Conservation (phyloP, 2,797 vertebrate species). For the Ceryle rudis region DNA sequence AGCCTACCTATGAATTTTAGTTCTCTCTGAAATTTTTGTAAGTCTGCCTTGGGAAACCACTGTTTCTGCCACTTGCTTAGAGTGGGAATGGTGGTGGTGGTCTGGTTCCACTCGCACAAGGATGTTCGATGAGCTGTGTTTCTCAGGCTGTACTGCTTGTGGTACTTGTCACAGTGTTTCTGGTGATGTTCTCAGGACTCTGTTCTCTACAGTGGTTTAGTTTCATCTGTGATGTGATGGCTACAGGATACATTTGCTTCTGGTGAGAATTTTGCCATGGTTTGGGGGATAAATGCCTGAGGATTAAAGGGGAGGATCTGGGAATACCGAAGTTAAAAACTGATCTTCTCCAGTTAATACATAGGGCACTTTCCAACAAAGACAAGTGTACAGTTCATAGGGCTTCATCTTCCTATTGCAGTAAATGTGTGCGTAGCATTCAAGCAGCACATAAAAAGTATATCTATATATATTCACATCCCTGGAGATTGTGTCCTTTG, state of each 20-base stretch:
- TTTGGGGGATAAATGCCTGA: neutral
- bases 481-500: neutral
- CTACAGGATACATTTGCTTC: neutral
- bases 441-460: neutral
- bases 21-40: neutral
- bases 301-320: neutral
- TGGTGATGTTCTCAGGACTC: neutral
- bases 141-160: neutral
- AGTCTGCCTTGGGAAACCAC: neutral
- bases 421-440: neutral
- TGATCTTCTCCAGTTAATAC: neutral
- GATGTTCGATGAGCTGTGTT: rapidly evolving
- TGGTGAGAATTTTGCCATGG: neutral
- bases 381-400: neutral
- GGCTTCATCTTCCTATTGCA: neutral
- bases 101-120: rapidly evolving
- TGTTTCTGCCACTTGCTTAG: neutral
- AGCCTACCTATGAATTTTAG: neutral
- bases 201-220: neutral
- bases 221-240: neutral
- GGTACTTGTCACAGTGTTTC: rapidly evolving
- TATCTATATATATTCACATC: neutral
- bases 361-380: neutral
- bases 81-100: neutral
- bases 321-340: neutral